phyloP scores from a whole-genome alignment of 2,113 vertebrate genomes.

The Plotosus lineatus region DNA sequence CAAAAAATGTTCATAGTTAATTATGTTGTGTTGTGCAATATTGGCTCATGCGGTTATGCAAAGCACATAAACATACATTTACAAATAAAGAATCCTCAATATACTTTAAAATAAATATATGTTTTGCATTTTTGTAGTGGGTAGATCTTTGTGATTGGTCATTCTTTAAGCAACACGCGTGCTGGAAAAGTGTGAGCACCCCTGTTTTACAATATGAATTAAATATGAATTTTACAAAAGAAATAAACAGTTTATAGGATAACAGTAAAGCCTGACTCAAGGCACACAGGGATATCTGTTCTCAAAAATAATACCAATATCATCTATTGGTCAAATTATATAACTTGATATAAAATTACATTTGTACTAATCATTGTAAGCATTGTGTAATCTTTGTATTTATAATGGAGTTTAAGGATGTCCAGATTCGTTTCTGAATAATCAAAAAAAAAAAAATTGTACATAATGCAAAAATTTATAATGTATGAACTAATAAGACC shows the following conservation, averaged over 20 bases:
- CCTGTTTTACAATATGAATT: not conserved
- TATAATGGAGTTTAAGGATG: not conserved
- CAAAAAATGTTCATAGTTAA: too few relatives aligned
- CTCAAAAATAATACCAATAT: not conserved
- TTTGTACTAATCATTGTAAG: not conserved
- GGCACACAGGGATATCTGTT: not conserved
- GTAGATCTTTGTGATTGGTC: too few relatives aligned
- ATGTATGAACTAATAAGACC: constrained; percentile 64
- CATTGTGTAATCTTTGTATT: constrained; percentile 8
- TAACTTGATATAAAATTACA: constrained; percentile 3
- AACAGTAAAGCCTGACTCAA: not conserved
- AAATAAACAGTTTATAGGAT: not conserved
- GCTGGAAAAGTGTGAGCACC: too few relatives aligned
- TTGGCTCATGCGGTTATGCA: too few relatives aligned
- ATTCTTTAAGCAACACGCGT: too few relatives aligned
- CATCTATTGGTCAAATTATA: not conserved
- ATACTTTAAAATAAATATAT: too few relatives aligned
- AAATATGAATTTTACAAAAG: not conserved
- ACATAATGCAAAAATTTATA: constrained; percentile 77
- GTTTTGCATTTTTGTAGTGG: too few relatives aligned
- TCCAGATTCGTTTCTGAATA: constrained; percentile 61
- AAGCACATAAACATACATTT: too few relatives aligned
- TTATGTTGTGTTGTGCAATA: too few relatives aligned
- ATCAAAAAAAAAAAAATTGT: constrained; percentile 68
- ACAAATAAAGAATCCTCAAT: too few relatives aligned